Base-by-base conservation (phyloP, 2,113 vertebrate genomes). In the Casuarius casuarius region DNA sequence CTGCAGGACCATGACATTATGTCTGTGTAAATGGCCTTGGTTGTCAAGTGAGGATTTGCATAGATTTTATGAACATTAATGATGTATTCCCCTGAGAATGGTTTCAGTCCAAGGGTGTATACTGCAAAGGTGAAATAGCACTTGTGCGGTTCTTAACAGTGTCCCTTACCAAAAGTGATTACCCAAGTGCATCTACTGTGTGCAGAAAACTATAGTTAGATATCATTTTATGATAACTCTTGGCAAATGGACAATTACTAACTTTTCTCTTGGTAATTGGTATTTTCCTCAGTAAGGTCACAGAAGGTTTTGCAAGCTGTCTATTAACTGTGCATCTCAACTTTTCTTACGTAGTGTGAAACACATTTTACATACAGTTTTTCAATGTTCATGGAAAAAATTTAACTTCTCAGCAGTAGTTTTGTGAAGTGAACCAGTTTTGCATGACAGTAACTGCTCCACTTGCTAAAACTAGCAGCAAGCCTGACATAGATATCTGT, bases 221-320 rank as follows among this genome's bases (percentile, higher is more conserved):
- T 66, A 20, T 42, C 3, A 2, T 70, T 71, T 40, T 66, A 66
- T 67, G 87, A 42, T 87, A 77, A 33, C 46, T 87, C 88, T 40
- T 77, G 84, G 84, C 74, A 94, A 94, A 87, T 11, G 29, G 90
- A 76, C 81, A 83, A 80, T 96, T 79, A 80, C 1, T 16, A 84
- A 72, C 75, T 94, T 97, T 97, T 87, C 78, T 89, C 71, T 38
- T 46, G 40, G 72, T 94, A 96, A 94, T 87, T 91, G 84, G 62
- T 91, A 12, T 70, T 81, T 89, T 62, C 59, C 84, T 82, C 67
- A 10, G 33, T 44, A 51, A 84, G 91, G 89, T 95, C 92, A 87
- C 5, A 3, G 49, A 44, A 88, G 91, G 78, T 87, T 85, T 73
- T 87, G 46, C 67, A 71, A 66, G 78, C 59, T 94, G 33, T 89